A percentile compares a stretch with the other conserved stretches of the same genome.
phyloP scores from a whole-genome alignment of 1,140 invertebrate genomes.

The Matsumurasca onukii region DNA sequence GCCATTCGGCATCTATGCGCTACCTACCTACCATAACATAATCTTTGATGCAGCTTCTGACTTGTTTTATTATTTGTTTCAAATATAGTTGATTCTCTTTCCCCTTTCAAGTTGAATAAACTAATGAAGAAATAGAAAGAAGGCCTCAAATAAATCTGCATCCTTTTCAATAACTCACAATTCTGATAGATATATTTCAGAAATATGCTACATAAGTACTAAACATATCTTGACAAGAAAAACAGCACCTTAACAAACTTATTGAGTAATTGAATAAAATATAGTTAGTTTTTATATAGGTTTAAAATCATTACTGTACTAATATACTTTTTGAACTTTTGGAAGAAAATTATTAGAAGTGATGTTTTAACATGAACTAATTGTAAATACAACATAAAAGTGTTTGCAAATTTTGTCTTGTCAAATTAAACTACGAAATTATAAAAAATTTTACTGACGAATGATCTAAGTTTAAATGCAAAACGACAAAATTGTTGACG shows the following conservation, averaged over 20 bases:
- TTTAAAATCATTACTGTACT: background rate
- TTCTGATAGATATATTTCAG: conserved; percentile 16
- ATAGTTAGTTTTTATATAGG: background rate
- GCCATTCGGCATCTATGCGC: too few species aligned
- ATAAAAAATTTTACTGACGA: background rate
- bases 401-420: background rate
- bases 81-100: too few species aligned
- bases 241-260: background rate
- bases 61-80: too few species aligned
- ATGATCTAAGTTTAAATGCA: conserved; percentile 11
- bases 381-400: background rate
- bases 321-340: background rate
- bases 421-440: conserved; percentile 1
- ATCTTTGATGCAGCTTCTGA: too few species aligned
- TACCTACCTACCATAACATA: too few species aligned
- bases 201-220: conserved; percentile 24
- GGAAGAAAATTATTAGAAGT: background rate
- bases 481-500: background rate
- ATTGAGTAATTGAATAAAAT: background rate
- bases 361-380: background rate
- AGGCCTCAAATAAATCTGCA: too few species aligned
- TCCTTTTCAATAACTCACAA: conserved; percentile 25
- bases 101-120: too few species aligned
- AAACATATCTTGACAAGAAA: conserved; percentile 23
- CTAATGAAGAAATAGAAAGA: too few species aligned